Evolutionary conservation across 2,113 vertebrate genomes (phyloP).

Genomic region (Carlito syrichta): DNA sequence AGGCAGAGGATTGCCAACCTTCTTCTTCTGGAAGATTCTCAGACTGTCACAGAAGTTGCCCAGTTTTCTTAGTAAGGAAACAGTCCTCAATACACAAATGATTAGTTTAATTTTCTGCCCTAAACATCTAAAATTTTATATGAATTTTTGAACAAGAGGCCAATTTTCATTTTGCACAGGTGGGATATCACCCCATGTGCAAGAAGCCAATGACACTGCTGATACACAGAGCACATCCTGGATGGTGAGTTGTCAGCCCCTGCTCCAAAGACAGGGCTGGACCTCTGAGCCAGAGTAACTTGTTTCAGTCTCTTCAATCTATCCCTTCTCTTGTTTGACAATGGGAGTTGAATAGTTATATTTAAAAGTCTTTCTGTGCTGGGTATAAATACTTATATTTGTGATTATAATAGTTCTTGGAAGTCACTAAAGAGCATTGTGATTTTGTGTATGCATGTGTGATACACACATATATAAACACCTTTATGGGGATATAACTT

Average conservation of each 20-base stretch:
- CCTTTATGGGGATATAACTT: neutral
- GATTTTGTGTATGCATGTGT: neutral
- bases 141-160: neutral
- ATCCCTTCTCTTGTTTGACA: neutral
- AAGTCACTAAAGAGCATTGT: neutral
- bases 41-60: rapidly evolving
- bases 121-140: neutral
- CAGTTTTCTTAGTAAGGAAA: neutral
- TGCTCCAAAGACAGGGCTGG: neutral
- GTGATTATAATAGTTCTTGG: neutral
- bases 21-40: neutral
- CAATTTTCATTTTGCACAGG: neutral
- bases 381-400: neutral
- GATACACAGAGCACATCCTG: rapidly evolving
- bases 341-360: neutral
- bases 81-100: rapidly evolving
- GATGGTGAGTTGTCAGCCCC: neutral
- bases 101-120: neutral
- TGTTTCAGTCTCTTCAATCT: neutral
- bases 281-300: too few relatives aligned
- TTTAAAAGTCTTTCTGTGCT: neutral
- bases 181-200: neutral
- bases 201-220: too few relatives aligned
- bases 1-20: neutral
- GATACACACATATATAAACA: neutral